Evolutionary conservation across 2,797 vertebrate species (phyloP).

Genomic region (Ispidina picta): DNA sequence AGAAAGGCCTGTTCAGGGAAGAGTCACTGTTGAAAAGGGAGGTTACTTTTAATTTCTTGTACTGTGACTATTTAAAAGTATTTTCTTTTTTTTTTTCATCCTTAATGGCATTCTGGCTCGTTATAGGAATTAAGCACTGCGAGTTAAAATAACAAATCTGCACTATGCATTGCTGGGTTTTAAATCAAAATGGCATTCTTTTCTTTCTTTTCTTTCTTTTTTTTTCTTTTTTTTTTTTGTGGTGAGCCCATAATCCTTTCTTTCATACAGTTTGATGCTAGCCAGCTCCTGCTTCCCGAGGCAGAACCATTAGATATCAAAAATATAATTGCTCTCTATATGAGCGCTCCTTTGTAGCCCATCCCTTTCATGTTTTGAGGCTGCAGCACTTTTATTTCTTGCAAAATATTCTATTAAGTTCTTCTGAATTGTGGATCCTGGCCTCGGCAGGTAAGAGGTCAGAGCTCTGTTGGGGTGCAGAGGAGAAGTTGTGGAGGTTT

Average conservation of each 20-base stretch:
- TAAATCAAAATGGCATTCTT: slow-evolving; percentile 65
- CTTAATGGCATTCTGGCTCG: slow-evolving; percentile 49
- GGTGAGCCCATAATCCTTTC: slow-evolving; percentile 53
- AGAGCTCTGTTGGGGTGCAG: not conserved
- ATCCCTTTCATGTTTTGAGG: slow-evolving; percentile 63
- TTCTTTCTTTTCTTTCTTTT: not conserved
- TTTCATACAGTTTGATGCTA: slow-evolving; percentile 65
- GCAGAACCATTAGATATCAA: slow-evolving; percentile 67
- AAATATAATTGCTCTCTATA: slow-evolving; percentile 62
- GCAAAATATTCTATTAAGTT: slow-evolving; percentile 57
- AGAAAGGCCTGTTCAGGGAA: not conserved
- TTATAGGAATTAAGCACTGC: slow-evolving; percentile 56
- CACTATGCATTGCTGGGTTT: slow-evolving; percentile 57
- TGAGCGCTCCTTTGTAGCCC: slow-evolving; percentile 51
- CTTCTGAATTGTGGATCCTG: slow-evolving; percentile 10
- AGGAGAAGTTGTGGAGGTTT: not conserved
- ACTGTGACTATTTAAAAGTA: not conserved
- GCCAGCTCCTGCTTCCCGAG: slow-evolving; percentile 62
- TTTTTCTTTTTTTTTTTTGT: not conserved
- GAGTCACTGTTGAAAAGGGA: not conserved
- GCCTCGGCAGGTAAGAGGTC: slow-evolving; percentile 20
- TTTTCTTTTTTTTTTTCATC: slow-evolving; percentile 8
- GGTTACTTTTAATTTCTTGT: slow-evolving; percentile 52
- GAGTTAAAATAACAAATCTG: slow-evolving; percentile 68
- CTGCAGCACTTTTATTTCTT: slow-evolving; percentile 53